Base-by-base conservation (phyloP, 1,140 invertebrate species). In the Pogonognathellus flavescens region DNA sequence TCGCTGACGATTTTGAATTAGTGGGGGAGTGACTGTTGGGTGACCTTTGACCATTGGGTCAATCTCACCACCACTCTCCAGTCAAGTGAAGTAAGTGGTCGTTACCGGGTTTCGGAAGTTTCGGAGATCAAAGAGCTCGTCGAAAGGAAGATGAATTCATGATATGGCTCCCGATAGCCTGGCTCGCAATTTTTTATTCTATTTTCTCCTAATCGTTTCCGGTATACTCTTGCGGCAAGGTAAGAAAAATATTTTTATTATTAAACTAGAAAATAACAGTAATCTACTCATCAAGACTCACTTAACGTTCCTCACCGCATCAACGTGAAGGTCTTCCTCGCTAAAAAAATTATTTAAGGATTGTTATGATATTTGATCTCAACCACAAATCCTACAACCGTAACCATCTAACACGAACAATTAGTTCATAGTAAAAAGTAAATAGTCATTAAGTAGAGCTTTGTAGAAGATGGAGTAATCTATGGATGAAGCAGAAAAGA, bases 131-230 rank as follows among this genome's bases (percentile, higher is more conserved):
- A 76, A 25, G 52, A 81, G 22, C 80, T 18, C 50, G 18, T 81
- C 50, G 52, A 81, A 3, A 31, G 76, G 50, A 81, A 55, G 80
- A 81, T 81, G 85, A 85, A 84, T 80, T 86, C 85, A 81, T 88
- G 88, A 88, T 83, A 88, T 88, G 88, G 88, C 88, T 85, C 85
- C 86, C 20, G 88, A 87, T 70, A 86, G 60, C 57, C 82, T 87
- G 55, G 86, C 86, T 84, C 87, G 85, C 81, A 87, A 88, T 87
- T 88, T 88, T 85, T 87, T 88, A 88, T 87, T 88, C 88, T 88
- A 88, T 81, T 88, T 88, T 85, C 85, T 88, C 60, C 88, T 88
- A 86, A 88, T 88, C 85, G 86, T 88, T 83, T 87, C 88, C 82
- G 88, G 88, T 81, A 88, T 88, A 80, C 86, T 88, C 81, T 82